phyloP scores from a whole-genome alignment of 2,797 vertebrate species.

The Coluber constrictor region DNA sequence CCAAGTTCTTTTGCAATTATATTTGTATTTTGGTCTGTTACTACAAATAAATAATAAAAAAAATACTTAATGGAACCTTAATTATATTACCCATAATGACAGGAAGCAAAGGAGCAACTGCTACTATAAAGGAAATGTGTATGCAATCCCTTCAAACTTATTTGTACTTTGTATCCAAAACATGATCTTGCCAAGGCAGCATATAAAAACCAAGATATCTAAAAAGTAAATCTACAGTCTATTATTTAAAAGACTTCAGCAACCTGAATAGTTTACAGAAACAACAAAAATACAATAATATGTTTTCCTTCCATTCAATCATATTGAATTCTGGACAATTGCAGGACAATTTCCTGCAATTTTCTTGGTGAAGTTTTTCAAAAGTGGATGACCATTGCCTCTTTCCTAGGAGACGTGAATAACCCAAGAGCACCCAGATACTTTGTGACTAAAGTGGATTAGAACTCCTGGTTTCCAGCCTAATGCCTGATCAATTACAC shows the following conservation, averaged over 20 bases:
- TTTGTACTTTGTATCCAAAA: background rate
- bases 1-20: no score
- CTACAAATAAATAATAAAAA: no score
- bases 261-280: background rate
- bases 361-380: background rate
- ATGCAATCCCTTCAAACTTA: background rate
- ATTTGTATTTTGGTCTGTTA: no score
- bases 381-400: background rate
- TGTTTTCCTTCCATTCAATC: background rate
- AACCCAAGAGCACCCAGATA: background rate
- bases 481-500: background rate
- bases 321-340: background rate
- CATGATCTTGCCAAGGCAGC: background rate
- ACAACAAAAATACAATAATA: background rate
- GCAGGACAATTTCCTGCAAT: background rate
- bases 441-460: background rate
- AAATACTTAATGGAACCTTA: background rate
- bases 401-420: background rate
- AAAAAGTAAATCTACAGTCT: background rate
- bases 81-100: background rate
- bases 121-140: background rate
- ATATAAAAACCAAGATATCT: background rate
- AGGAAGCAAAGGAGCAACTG: background rate
- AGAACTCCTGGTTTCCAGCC: background rate
- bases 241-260: background rate